Percentiles rank a stretch among this genome's conserved stretches.
These are phyloP conservation scores for Myotis daubentonii DNA, from an alignment of 2,797 vertebrate species.

Conservation along the genomic window DNA sequence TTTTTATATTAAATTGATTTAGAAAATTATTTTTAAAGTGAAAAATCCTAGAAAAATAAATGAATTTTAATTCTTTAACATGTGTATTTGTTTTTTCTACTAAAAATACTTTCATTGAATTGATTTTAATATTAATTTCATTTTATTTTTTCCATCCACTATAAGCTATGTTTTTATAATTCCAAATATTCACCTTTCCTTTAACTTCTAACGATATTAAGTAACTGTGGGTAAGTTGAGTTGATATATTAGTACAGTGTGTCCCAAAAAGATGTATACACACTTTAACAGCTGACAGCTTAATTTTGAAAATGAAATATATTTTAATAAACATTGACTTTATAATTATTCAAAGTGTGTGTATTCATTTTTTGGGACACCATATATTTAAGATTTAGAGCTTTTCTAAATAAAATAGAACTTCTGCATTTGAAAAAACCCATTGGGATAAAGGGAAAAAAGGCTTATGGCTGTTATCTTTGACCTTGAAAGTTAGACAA, in stretches of 20 bases:
- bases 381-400: not conserved
- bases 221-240: slow-evolving; percentile 51
- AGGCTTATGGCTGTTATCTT: not conserved
- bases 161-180: slow-evolving; percentile 55
- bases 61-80: not conserved
- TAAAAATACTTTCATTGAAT: slow-evolving; percentile 64
- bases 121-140: slow-evolving; percentile 60
- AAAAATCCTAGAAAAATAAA: not conserved
- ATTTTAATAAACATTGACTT: not conserved
- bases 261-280: not conserved
- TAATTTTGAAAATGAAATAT: not conserved
- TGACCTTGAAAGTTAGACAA: not conserved
- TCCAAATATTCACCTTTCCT: slow-evolving; percentile 21
- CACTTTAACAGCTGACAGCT: not conserved
- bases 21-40: not conserved
- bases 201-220: slow-evolving; percentile 50
- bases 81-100: not conserved
- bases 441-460: no score
- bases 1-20: slow-evolving; percentile 22
- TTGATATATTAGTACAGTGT: not conserved
- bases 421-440: not conserved
- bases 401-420: not conserved
- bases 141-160: slow-evolving; percentile 63
- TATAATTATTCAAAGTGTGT: not conserved
- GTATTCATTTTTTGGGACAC: not conserved